A percentile compares a stretch with the other conserved stretches of the same genome.
Evolutionary conservation across 2,113 vertebrate genomes (phyloP).

Genomic region (Ploceus nigricollis): DNA sequence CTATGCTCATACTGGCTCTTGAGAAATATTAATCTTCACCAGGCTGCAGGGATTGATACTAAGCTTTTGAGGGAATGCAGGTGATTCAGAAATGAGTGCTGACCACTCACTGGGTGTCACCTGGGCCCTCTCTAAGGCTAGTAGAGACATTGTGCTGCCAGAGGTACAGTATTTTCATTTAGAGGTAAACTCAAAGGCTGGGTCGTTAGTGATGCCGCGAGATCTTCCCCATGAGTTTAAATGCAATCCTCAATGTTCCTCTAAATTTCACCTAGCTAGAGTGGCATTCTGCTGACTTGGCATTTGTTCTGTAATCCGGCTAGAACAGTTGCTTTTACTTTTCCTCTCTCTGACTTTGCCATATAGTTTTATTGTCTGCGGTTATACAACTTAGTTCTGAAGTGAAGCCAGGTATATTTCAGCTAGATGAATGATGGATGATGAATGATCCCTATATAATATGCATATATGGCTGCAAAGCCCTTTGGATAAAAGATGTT

Average conservation of each 20-base stretch:
- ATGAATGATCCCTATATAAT: neutral
- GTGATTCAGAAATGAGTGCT: neutral
- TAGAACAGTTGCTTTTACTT: neutral
- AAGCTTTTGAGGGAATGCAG: neutral
- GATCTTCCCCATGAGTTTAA: neutral
- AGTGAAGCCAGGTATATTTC: neutral
- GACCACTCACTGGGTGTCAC: neutral
- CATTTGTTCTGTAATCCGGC: neutral
- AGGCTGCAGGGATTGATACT: neutral
- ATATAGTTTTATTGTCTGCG: neutral
- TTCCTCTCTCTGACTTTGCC: neutral
- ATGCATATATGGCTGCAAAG: neutral
- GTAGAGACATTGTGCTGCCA: neutral
- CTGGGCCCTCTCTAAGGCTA: neutral
- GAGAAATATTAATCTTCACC: neutral
- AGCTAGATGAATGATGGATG: neutral
- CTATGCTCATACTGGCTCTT: neutral
- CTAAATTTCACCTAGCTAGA: neutral
- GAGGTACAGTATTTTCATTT: neutral
- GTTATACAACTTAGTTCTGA: neutral
- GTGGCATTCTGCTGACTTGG: neutral
- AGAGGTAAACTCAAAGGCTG: neutral
- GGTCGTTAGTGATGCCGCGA: fast-evolving
- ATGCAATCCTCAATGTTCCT: neutral
- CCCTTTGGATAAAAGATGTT: neutral